Evolutionary conservation across 2,888 invertebrate species (phyloP).

Genomic region (Macrophya alboannulata): DNA sequence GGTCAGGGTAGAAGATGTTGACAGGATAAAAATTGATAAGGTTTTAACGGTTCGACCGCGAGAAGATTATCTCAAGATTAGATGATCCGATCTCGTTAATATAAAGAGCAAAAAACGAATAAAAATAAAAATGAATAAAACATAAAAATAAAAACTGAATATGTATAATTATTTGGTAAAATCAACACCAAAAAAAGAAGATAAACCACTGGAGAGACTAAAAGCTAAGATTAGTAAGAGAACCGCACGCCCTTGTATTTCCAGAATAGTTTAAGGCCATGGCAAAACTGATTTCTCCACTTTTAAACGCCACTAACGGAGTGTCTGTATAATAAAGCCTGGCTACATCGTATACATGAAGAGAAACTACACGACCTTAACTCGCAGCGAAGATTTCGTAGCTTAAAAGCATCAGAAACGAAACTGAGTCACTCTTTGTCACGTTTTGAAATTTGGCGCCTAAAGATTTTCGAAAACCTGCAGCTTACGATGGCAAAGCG

Average conservation of each 20-base stretch:
- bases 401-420: not conserved
- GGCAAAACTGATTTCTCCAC: not conserved
- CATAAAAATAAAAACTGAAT: not conserved
- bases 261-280: constrained; percentile 20
- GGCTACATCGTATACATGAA: not conserved
- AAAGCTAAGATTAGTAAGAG: not conserved
- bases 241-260: not conserved
- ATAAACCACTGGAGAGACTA: not conserved
- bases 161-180: not conserved
- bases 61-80: not conserved
- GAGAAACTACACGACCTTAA: not conserved
- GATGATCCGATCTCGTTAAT: not conserved
- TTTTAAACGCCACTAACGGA: not conserved
- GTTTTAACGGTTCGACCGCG: not conserved
- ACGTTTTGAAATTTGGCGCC: not conserved
- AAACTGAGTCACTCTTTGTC: not conserved
- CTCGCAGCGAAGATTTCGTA: not conserved
- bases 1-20: not conserved
- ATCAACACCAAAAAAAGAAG: not conserved
- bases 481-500: not conserved
- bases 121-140: not conserved
- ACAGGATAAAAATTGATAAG: not conserved
- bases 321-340: not conserved
- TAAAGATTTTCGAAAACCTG: not conserved
- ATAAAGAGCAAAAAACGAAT: not conserved